These are phyloP conservation scores for Heliconius hortense DNA, from an alignment of 2,888 invertebrate genomes.

Conservation along the genomic window DNA sequence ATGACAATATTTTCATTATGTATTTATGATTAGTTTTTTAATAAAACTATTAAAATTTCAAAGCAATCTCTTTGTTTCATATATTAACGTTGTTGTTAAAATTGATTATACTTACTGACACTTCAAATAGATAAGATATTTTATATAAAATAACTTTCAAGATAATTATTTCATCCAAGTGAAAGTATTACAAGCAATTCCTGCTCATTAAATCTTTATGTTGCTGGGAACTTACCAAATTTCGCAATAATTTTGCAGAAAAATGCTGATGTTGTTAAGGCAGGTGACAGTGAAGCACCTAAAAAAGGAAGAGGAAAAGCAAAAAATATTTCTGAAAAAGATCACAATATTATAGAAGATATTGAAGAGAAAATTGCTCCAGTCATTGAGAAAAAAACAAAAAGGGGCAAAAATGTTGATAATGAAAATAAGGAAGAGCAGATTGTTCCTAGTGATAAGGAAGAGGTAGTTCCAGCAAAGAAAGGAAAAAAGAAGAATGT, in stretches of 20 bases:
- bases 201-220: background rate
- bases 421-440: constrained; percentile 48
- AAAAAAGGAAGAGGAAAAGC: constrained; percentile 70
- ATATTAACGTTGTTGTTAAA: background rate
- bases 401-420: constrained; percentile 63
- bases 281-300: constrained; percentile 61
- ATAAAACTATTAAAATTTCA: background rate
- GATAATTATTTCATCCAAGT: background rate
- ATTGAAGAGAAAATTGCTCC: constrained; percentile 49
- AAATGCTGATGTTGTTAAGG: constrained; percentile 63
- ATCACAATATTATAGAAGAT: constrained; percentile 50
- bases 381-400: constrained; percentile 47
- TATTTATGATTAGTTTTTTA: background rate
- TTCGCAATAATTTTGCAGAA: constrained; percentile 57
- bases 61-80: constrained; percentile 5
- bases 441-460: constrained; percentile 51
- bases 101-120: background rate
- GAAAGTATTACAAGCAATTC: background rate
- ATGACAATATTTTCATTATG: background rate
- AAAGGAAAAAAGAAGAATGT: constrained; percentile 66
- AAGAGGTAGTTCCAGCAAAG: constrained; percentile 61
- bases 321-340: constrained; percentile 56
- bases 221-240: background rate
- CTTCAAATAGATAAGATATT: background rate
- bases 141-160: no score